Evolutionary conservation across 2,113 vertebrate species (phyloP).

Genomic region (Raphicerus campestris): DNA sequence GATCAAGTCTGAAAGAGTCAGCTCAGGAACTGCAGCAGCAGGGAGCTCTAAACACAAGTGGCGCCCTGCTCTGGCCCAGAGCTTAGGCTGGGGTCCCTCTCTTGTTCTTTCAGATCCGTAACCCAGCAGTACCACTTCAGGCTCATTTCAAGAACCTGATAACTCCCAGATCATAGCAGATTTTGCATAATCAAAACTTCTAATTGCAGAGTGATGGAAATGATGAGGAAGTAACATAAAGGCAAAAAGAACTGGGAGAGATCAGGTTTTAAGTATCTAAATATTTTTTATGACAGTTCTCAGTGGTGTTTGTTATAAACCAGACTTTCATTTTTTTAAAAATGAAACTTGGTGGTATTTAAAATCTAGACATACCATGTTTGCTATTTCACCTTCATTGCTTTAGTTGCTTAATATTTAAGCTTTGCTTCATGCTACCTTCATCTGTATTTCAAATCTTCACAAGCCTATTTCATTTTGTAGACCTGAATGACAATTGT

Average conservation of each 20-base stretch:
- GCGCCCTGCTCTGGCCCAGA: conserved; percentile 60
- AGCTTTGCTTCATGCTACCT: conserved; percentile 84
- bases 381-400: conserved; percentile 81
- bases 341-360: conserved; percentile 81
- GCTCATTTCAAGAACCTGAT: not conserved
- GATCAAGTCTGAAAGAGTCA: conserved; percentile 68
- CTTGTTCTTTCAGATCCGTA: not conserved
- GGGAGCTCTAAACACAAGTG: conserved; percentile 69
- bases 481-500: conserved; percentile 83
- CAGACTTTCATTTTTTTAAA: conserved; percentile 75
- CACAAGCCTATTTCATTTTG: conserved; percentile 84
- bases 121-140: conserved; percentile 24
- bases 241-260: conserved; percentile 68
- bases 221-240: conserved; percentile 64
- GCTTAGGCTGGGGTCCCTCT: conserved; percentile 52
- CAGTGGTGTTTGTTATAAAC: conserved; percentile 74
- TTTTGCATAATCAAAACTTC: conserved; percentile 3
- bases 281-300: conserved; percentile 68
- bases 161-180: not conserved
- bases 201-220: conserved; percentile 70
- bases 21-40: conserved; percentile 79
- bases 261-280: conserved; percentile 59
- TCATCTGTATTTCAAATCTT: conserved; percentile 82
- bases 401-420: conserved; percentile 91
- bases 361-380: conserved; percentile 80